A percentile compares a stretch with the other conserved stretches of the same genome.
phyloP scores from a whole-genome alignment of 2,797 vertebrate genomes.

The Arctocebus calabarensis region DNA sequence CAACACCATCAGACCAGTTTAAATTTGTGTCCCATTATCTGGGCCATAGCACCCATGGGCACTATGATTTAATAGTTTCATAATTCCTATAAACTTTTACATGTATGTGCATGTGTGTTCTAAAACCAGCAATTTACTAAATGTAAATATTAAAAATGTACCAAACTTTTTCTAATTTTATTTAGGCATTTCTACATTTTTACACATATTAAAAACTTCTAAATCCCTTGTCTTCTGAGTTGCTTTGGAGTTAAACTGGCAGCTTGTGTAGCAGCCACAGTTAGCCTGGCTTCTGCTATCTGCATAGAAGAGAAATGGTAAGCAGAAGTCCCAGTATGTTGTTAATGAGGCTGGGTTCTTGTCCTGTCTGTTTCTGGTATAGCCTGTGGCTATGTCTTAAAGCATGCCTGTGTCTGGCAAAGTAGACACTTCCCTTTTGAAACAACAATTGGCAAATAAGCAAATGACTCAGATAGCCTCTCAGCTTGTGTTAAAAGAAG shows the following conservation, averaged over 20 bases:
- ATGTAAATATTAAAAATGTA: conserved; percentile 35
- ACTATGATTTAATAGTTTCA: neutral
- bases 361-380: neutral
- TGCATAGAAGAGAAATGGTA: neutral
- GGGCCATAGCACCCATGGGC: neutral
- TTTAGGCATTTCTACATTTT: conserved; percentile 4
- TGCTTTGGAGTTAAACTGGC: neutral
- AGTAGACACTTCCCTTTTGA: neutral
- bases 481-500: neutral
- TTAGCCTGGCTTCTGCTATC: neutral
- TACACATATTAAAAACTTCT: neutral
- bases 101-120: neutral
- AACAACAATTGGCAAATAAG: neutral
- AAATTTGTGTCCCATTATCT: neutral
- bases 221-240: neutral
- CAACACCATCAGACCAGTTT: neutral
- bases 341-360: neutral
- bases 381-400: neutral
- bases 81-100: neutral
- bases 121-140: conserved; percentile 33
- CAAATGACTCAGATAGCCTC: neutral
- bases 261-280: neutral
- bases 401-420: neutral
- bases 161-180: neutral
- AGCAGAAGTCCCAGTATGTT: neutral